Evolutionary conservation across 2,797 vertebrate genomes (phyloP), one percentile per base, ranked within the genome.

Genomic region (Artibeus lituratus): DNA sequence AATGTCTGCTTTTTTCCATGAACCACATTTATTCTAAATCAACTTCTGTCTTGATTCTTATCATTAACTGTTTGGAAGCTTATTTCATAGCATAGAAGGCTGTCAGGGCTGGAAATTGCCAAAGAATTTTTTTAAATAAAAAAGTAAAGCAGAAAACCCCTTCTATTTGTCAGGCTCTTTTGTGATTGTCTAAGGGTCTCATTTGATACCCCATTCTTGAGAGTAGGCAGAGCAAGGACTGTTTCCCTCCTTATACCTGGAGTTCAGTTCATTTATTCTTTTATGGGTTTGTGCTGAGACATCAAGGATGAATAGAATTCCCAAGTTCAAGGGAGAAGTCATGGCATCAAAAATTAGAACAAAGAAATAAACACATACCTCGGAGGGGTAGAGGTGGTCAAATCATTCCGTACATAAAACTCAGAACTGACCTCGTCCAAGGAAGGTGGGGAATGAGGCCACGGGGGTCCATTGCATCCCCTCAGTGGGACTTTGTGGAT

Each of bases 31-130:
- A 55, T 91, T 90, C 87, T 44, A 87, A 90, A 80, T 87, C 69
- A 73, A 78, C 82, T 88, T 97, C 14, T 51, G 51, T 85, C 87
- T 90, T 77, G 86, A 90, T 77, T 72, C 39, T 96, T 95, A 97
- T 80, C 55, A 73, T 15, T 44, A 62, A 59, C 42, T 92, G 5
- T 53, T 78, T 76, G 53, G 35, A 32, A 70, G 21, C n/a, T 89
- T 96, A 85, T 37, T 92, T 94, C 47, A 69, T 57, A 87, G 24
- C 35, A 37, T 7, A 77, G 93, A 91, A 92, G 51, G 3, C 7
- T 83, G 59, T 86, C 55, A 92, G 29, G 67, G 51, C 42, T 74
- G 21, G 67, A 87, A 76, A 87, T 76, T 87, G 29, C 44, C 84
- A 77, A 76, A 47, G 12, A 32, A 39, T 73, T 88, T 47, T 42